These are phyloP conservation scores for Thera obeliscata DNA, from an alignment of 2,888 invertebrate genomes.

Conservation along the genomic window DNA sequence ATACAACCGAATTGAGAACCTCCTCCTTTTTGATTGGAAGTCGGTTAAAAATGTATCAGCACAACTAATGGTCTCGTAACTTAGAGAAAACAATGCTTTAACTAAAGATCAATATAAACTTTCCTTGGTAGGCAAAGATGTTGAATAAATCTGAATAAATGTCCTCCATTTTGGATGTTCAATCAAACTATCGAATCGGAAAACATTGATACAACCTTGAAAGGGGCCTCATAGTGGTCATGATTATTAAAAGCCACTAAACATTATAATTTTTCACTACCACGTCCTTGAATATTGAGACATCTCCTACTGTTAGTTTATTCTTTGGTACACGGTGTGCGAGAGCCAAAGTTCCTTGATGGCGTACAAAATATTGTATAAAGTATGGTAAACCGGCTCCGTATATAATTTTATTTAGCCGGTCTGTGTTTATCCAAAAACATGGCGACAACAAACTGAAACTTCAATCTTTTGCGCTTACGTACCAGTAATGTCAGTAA, in stretches of 20 bases:
- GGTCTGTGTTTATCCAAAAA: neutral
- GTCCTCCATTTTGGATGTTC: constrained; percentile 3
- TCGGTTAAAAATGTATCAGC: too few species aligned
- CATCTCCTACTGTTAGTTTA: constrained; percentile 36
- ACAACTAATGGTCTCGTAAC: neutral
- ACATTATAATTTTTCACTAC: constrained; percentile 33
- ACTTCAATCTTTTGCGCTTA: too few species aligned
- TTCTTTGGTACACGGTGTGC: constrained; percentile 7
- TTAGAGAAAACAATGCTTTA: neutral
- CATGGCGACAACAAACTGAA: neutral
- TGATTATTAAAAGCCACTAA: constrained; percentile 37
- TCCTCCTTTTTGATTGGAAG: too few species aligned
- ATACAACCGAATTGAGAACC: too few species aligned
- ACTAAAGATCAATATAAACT: neutral
- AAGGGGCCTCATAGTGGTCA: constrained; percentile 34
- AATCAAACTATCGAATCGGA: constrained; percentile 3
- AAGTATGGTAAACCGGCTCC: constrained; percentile 26
- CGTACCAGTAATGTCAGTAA: too few species aligned
- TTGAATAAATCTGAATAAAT: neutral
- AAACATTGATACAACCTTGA: constrained; percentile 21
- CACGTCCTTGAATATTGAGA: constrained; percentile 53
- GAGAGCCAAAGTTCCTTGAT: constrained; percentile 20
- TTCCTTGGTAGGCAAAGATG: neutral
- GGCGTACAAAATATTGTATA: constrained; percentile 13
- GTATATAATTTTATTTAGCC: neutral